These are phyloP conservation scores for Tineola bisselliella DNA, from an alignment of 2,888 invertebrate genomes.

Conservation along the genomic window DNA sequence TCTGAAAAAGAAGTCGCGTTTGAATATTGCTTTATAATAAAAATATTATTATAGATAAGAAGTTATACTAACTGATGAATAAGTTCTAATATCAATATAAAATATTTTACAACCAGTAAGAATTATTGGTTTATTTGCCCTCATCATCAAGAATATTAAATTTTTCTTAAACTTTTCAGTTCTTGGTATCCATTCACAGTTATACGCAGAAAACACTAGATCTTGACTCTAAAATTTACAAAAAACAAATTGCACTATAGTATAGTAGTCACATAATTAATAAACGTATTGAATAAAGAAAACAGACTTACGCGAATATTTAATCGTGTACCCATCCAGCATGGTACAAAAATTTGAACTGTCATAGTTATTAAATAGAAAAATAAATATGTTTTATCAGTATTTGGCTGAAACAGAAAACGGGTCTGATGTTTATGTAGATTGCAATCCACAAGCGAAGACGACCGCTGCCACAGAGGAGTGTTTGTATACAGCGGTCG, in stretches of 20 bases:
- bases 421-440: too few relatives aligned
- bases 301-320: conserved; percentile 18
- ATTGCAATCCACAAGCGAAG: too few relatives aligned
- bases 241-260: too few relatives aligned
- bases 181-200: conserved; percentile 39
- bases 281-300: background rate
- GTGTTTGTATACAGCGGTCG: too few relatives aligned
- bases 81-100: conserved; percentile 36
- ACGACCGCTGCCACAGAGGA: too few relatives aligned
- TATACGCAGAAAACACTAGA: conserved; percentile 35
- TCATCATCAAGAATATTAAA: conserved; percentile 37
- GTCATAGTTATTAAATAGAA: conserved; percentile 20
- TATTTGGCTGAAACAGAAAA: background rate
- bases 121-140: conserved; percentile 30
- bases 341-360: conserved; percentile 22
- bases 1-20: background rate
- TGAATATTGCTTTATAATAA: background rate
- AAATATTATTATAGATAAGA: background rate
- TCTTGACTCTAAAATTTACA: conserved; percentile 37
- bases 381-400: background rate
- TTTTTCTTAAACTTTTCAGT: conserved; percentile 38
- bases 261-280: background rate
- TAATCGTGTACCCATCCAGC: conserved; percentile 23
- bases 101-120: conserved; percentile 39
- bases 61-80: conserved; percentile 30